A percentile compares a stretch with the other conserved stretches of the same genome.
Conservation (phyloP, 2,888 invertebrate genomes). For the Lasioglossum oenotherae region DNA sequence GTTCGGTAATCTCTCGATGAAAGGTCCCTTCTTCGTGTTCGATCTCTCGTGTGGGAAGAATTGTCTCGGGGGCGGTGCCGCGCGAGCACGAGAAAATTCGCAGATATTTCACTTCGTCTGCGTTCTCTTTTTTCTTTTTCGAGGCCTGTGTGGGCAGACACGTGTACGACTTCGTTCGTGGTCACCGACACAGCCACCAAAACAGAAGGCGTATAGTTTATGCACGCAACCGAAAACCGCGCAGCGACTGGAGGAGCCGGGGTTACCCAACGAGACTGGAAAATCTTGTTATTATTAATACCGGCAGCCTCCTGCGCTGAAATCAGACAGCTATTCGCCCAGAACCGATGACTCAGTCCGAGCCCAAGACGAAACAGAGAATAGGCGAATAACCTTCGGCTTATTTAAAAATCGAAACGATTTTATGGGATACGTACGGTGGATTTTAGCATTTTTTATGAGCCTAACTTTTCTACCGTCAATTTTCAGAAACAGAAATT, state of each 20-base stretch:
- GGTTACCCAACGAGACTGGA: neutral
- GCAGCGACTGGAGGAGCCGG: neutral
- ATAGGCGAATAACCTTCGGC: neutral
- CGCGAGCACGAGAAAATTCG: slow-evolving; percentile 49
- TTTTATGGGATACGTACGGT: neutral
- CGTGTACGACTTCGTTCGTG: slow-evolving; percentile 51
- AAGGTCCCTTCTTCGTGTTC: slow-evolving; percentile 3
- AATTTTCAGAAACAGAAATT: no score
- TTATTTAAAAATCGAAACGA: neutral
- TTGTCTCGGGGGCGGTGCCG: slow-evolving; percentile 34
- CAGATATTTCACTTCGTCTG: slow-evolving; percentile 38
- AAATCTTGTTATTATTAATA: slow-evolving; percentile 16
- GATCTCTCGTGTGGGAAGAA: slow-evolving; percentile 32
- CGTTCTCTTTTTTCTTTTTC: slow-evolving; percentile 59
- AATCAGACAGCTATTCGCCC: slow-evolving; percentile 5
- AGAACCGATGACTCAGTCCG: neutral
- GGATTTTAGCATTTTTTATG: neutral
- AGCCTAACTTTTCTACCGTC: neutral
- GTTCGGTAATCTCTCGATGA: slow-evolving; percentile 43
- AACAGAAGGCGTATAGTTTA: slow-evolving; percentile 31
- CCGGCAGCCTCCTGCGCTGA: neutral
- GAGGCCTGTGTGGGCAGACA: slow-evolving; percentile 65
- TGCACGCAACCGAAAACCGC: slow-evolving; percentile 30
- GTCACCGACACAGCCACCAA: slow-evolving; percentile 12
- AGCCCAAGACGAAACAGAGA: neutral